phyloP scores from a whole-genome alignment of 2,888 invertebrate genomes.

The Mythimna lalbum region DNA sequence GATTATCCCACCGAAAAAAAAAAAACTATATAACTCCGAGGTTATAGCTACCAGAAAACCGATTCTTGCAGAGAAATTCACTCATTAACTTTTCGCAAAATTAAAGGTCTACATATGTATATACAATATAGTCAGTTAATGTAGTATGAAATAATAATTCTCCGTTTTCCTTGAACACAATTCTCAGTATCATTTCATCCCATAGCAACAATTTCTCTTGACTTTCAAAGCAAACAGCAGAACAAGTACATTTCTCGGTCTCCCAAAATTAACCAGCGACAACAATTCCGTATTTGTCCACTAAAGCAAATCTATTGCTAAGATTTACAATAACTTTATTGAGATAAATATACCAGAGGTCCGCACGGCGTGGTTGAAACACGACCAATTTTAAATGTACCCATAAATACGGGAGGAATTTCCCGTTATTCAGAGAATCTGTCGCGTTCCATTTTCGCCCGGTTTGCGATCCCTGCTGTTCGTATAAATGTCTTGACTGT shows the following conservation, averaged over 20 bases:
- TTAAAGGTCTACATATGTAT: background rate
- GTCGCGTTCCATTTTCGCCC: slow-evolving; percentile 52
- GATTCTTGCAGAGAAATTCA: too few relatives aligned
- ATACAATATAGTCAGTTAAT: background rate
- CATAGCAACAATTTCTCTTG: background rate
- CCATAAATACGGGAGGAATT: slow-evolving; percentile 64
- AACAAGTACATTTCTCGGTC: slow-evolving; percentile 17
- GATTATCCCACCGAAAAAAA: too few relatives aligned
- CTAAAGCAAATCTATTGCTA: slow-evolving; percentile 48
- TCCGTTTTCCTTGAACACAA: background rate
- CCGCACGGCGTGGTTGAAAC: slow-evolving; percentile 46
- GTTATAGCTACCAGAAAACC: too few relatives aligned
- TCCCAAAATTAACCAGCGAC: slow-evolving; percentile 43
- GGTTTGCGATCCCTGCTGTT: slow-evolving; percentile 23
- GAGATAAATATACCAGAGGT: slow-evolving; percentile 55
- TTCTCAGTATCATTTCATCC: background rate
- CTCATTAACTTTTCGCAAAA: too few relatives aligned
- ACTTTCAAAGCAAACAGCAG: slow-evolving; percentile 26
- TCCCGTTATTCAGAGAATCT: slow-evolving; percentile 58
- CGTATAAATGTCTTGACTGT: slow-evolving; percentile 40
- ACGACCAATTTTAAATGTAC: slow-evolving; percentile 60
- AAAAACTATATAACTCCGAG: too few relatives aligned
- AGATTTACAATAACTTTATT: slow-evolving; percentile 63
- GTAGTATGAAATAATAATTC: background rate
- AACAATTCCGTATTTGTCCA: slow-evolving; percentile 50